phyloP scores from a whole-genome alignment of 2,888 invertebrate species.

The Onchidella celtica region DNA sequence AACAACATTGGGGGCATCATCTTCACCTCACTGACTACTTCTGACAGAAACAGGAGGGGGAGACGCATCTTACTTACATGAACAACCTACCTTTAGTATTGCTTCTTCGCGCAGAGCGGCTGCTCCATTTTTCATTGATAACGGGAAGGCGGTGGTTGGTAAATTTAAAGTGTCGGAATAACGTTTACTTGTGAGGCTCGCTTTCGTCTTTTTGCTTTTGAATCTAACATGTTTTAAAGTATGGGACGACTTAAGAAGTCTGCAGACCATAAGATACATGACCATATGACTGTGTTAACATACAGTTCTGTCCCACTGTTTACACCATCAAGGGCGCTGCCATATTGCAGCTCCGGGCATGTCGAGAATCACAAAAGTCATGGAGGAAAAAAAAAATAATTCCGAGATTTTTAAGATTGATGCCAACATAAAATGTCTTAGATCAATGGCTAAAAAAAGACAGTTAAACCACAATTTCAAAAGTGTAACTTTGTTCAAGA shows the following conservation, averaged over 20 bases:
- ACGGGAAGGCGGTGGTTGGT: conserved; percentile 76
- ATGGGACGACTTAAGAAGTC: conserved; percentile 1
- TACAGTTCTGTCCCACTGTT: conserved; percentile 5
- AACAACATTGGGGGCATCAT: too few relatives aligned
- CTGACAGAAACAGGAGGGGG: too few relatives aligned
- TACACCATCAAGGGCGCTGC: conserved; percentile 55
- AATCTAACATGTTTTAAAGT: background rate
- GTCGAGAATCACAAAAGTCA: background rate
- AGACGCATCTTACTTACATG: too few relatives aligned
- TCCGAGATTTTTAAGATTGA: too few relatives aligned
- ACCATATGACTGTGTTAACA: too few relatives aligned
- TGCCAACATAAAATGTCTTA: too few relatives aligned
- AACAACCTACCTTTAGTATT: conserved; percentile 77
- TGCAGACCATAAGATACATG: too few relatives aligned
- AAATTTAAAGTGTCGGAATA: conserved; percentile 74
- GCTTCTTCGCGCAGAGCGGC: conserved; percentile 68
- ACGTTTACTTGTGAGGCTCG: conserved; percentile 59
- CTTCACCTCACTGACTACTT: too few relatives aligned
- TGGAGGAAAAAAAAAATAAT: too few relatives aligned
- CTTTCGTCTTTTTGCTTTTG: conserved; percentile 2
- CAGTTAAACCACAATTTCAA: too few relatives aligned
- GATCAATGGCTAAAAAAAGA: too few relatives aligned
- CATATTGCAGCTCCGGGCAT: conserved; percentile 56
- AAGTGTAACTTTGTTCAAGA: too few relatives aligned
- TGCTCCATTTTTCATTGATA: conserved; percentile 72